phyloP scores from a whole-genome alignment of 2,888 invertebrate species.

The Leucoma salicis region DNA sequence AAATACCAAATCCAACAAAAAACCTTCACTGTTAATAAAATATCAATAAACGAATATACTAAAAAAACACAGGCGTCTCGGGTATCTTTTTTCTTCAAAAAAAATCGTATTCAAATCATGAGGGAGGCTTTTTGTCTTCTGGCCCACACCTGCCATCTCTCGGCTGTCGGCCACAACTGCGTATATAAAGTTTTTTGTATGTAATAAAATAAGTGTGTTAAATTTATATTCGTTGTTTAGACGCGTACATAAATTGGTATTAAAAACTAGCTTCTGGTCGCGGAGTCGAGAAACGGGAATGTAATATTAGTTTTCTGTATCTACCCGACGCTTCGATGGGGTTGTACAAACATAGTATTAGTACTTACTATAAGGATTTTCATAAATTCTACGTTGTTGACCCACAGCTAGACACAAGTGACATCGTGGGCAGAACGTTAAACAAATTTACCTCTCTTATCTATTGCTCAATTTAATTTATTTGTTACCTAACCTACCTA shows the following conservation, averaged over 20 bases:
- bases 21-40: slow-evolving; percentile 45
- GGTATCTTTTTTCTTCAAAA: slow-evolving; percentile 33
- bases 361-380: too few species aligned
- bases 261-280: neutral
- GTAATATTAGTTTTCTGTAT: too few species aligned
- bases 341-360: too few species aligned
- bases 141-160: slow-evolving; percentile 49
- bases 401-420: too few species aligned
- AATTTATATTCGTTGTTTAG: neutral
- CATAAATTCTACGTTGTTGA: too few species aligned
- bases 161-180: slow-evolving; percentile 31
- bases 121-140: slow-evolving; percentile 51
- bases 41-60: slow-evolving; percentile 38
- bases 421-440: too few species aligned
- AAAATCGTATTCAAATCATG: slow-evolving; percentile 62
- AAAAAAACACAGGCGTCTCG: slow-evolving; percentile 36
- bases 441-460: too few species aligned
- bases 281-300: too few species aligned
- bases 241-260: neutral
- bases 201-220: slow-evolving; percentile 14
- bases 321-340: too few species aligned
- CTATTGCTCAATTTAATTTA: too few species aligned
- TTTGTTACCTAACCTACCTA: too few species aligned
- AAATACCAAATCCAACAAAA: slow-evolving; percentile 30
- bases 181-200: slow-evolving; percentile 21